Base-by-base conservation (phyloP, 2,113 vertebrate species). In the Electrona antarctica region DNA sequence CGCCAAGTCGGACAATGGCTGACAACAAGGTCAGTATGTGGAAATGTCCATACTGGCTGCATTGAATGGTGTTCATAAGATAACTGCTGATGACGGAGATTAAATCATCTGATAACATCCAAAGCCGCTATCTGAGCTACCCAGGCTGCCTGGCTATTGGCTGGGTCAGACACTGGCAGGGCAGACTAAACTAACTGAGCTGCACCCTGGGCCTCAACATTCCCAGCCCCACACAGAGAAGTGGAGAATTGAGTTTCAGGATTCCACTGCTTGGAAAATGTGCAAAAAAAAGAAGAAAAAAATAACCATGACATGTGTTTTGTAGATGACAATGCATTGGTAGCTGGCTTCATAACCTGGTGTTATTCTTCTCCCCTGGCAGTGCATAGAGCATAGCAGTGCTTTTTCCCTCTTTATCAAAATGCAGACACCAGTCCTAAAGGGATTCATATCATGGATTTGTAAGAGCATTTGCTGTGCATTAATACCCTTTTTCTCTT, bases 181-280 rank as follows among this genome's bases (percentile, higher is more conserved):
- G 64, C 69, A 81, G 66, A 75, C 69, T 67, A 81, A 80, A 85
- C 82, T 76, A 66, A 74, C 65, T 47, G 69, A 82, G 65, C 83
- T 7, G 51, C 87, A 81, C 82, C 78, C n/a, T n/a, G n/a, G n/a
- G n/a, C n/a, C 64, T 72, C 69, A 51, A 60, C 77, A 60, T 69
- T 67, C 68, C 68, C 62, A 65, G 49, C 73, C 14, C 59, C 73
- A 76, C 73, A 73, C 9, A 57, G 73, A 47, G 13, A 71, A 78
- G 72, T 81, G 78, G 77, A 87, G 87, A 84, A 78, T 41, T 56
- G 61, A 69, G 60, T 90, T 79, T 61, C 65, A 74, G 85, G 74
- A 89, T 83, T 90, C 85, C 80, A 57, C 69, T n/a, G 58, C 61
- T 73, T 72, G 60, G 74, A 80, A 77, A 57, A 71, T 74, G 69